Percentiles rank a stretch among this genome's conserved stretches.
These are phyloP conservation scores for Butorides virescens DNA, from an alignment of 2,113 vertebrate species.

Conservation along the genomic window DNA sequence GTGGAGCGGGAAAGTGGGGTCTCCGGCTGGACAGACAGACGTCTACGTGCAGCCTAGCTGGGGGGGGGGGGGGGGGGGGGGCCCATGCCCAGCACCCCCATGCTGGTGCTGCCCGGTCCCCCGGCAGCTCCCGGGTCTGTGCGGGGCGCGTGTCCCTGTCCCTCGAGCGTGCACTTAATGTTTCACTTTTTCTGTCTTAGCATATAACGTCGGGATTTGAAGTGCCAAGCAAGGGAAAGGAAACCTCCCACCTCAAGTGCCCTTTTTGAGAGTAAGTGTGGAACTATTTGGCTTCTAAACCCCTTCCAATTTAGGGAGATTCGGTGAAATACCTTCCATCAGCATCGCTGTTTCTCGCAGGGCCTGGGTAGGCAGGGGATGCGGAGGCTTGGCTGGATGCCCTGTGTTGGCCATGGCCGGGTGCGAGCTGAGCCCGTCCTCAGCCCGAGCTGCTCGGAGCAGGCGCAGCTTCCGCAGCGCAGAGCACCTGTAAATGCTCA, in stretches of 20 bases:
- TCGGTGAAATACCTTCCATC: neutral
- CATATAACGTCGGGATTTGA: fast-evolving
- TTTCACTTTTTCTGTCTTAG: neutral
- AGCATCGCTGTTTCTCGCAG: neutral
- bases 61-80: neutral
- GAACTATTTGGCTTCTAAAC: neutral
- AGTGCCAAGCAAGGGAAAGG: neutral
- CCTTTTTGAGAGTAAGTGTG: neutral
- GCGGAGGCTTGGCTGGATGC: neutral
- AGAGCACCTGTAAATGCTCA: fast-evolving
- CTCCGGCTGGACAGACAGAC: fast-evolving
- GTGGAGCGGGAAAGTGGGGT: fast-evolving
- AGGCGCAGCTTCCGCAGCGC: fast-evolving
- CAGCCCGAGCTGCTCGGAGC: neutral
- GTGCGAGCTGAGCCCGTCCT: neutral
- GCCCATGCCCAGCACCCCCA: fast-evolving
- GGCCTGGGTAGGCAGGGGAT: neutral
- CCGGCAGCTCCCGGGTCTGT: fast-evolving
- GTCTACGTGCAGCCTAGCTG: fast-evolving
- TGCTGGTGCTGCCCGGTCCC: neutral
- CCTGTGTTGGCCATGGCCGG: neutral
- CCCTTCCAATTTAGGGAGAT: neutral
- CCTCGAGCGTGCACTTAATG: fast-evolving
- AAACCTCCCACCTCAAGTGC: neutral
- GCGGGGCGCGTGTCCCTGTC: fast-evolving